Conservation (phyloP, 2,113 vertebrate species). For the Galbula dea region DNA sequence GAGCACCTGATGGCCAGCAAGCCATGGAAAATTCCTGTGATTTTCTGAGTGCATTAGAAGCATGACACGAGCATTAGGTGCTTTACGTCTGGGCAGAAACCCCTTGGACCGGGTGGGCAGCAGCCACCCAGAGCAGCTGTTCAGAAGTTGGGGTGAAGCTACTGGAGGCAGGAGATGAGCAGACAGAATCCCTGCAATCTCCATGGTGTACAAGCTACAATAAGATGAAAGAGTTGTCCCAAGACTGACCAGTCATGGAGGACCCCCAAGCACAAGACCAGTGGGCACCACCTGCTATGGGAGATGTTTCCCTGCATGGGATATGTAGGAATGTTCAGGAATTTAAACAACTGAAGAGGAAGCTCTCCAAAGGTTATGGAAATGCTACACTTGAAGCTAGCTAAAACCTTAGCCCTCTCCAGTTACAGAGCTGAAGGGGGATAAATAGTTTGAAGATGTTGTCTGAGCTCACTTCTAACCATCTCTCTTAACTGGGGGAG, state of each 20-base stretch:
- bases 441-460: slow-evolving; percentile 2
- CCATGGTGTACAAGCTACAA: rapidly evolving
- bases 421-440: background rate
- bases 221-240: rapidly evolving
- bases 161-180: background rate
- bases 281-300: rapidly evolving
- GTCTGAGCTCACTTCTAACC: background rate
- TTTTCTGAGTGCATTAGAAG: background rate
- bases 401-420: background rate
- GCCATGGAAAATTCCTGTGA: rapidly evolving
- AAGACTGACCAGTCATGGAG: rapidly evolving
- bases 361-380: background rate
- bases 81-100: background rate
- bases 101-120: background rate
- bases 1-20: background rate
- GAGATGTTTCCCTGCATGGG: background rate
- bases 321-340: rapidly evolving
- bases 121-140: background rate
- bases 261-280: background rate
- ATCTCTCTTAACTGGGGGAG: slow-evolving; percentile 9
- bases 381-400: rapidly evolving
- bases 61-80: rapidly evolving
- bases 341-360: background rate
- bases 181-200: rapidly evolving
- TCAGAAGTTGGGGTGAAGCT: rapidly evolving